Base-by-base conservation (phyloP, 2,888 invertebrate genomes). In the Hyposoter dolosus region DNA sequence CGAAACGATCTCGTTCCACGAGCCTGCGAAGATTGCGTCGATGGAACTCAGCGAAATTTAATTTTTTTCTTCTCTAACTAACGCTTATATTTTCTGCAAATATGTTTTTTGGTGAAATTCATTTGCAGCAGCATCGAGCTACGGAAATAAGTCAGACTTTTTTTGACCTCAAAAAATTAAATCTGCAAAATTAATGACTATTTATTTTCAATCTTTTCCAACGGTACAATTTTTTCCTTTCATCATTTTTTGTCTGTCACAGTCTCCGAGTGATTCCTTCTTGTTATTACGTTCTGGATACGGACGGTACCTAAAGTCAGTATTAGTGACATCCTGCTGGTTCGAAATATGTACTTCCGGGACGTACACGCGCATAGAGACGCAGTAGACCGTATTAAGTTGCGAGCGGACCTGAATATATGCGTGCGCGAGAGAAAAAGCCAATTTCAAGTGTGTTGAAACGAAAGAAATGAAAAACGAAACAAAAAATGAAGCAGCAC, bases 261-360 rank as follows among this genome's bases (percentile, higher is more conserved):
- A 9, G 28, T 60, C 15, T 28, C 60, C 1, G 1, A 60, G 28
- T 28, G 60, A 15, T 28, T 60, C 28, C 4, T 35, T 65, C 17
- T 50, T 50, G 19, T 65, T 65, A 56, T 40, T 63, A 63, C 80
- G 85, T 86, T 76, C 32, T 72, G 60, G 80, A 86, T 43, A 68
- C 50, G 65, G 53, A 65, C 72, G 80, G 80, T 81, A 77, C 83
- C 86, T 81, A 86, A 83, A 83, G 83, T 86, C 86, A 86, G 86
- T 86, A 86, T 86, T 86, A 86, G 83, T 83, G 86, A 86, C 80
- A 86, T 86, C 86, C 86, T 86, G 86, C 86, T 83, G 83, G 81
- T 86, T 86, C 79, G 86, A 86, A 83, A 86, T 86, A 81, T 86
- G 86, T 86, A 86, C 86, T 86, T 86, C 83, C 86, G 86, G 83